phyloP scores from a whole-genome alignment of 2,797 vertebrate species.

The Hypotaenidia okinawae region DNA sequence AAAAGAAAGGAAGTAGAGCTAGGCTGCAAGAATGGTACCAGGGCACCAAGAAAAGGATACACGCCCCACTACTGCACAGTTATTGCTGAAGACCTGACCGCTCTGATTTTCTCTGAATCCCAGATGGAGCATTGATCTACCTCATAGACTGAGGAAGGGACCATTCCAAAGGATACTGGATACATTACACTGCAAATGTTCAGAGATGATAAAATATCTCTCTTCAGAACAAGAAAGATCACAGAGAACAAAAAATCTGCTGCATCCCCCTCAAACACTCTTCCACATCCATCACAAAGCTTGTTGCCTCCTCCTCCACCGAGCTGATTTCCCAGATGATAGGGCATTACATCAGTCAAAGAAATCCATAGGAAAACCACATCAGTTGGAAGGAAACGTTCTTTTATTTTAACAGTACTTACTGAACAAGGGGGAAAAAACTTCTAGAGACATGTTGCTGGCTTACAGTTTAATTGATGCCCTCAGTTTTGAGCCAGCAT shows the following conservation, averaged over 20 bases:
- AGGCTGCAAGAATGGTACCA: background rate
- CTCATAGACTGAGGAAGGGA: background rate
- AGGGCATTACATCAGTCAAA: background rate
- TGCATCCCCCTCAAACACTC: background rate
- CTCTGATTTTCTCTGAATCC: background rate
- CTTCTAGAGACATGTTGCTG: background rate
- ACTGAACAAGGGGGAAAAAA: background rate
- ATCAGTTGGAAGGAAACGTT: background rate
- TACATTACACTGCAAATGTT: background rate
- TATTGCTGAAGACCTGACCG: background rate
- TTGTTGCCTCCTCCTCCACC: background rate
- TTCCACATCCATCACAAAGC: background rate
- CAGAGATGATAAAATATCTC: background rate
- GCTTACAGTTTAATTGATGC: conserved; percentile 33
- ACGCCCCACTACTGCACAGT: background rate
- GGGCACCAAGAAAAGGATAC: background rate
- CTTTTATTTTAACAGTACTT: background rate
- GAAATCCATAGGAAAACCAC: background rate
- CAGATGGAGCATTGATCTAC: background rate
- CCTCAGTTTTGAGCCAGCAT: conserved; percentile 9
- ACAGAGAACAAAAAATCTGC: background rate
- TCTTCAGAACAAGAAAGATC: background rate
- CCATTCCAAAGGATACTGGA: background rate
- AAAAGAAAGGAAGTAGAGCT: background rate
- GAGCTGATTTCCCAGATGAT: background rate